These are phyloP conservation scores for Lasioglossum zephyrum DNA, from an alignment of 2,888 invertebrate genomes.

Conservation along the genomic window DNA sequence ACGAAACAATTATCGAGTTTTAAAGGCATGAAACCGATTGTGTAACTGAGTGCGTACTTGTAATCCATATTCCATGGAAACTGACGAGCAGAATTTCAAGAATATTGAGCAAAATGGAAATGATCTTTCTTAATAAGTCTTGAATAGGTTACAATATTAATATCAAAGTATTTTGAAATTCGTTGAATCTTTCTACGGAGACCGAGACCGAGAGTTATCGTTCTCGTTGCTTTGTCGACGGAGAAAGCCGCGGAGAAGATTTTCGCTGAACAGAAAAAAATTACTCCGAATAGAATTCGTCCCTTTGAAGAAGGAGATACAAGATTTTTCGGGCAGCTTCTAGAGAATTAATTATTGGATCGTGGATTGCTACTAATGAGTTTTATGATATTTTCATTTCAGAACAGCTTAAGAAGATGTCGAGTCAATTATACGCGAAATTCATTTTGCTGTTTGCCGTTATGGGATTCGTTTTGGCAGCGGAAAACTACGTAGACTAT, in stretches of 20 bases:
- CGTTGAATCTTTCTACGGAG: no score
- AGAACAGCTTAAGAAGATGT: slow-evolving; percentile 61
- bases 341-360: no score
- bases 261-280: no score
- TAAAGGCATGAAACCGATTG: not conserved
- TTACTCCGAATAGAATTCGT: no score
- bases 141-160: no score
- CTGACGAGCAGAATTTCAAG: not conserved
- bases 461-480: slow-evolving; percentile 65
- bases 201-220: no score
- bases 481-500: slow-evolving; percentile 78
- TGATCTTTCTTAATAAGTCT: no score
- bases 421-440: slow-evolving; percentile 63
- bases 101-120: not conserved
- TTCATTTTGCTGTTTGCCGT: slow-evolving; percentile 65
- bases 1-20: slow-evolving; percentile 11
- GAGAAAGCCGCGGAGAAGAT: no score
- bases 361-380: not conserved
- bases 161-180: no score
- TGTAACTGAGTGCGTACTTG: not conserved
- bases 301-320: no score
- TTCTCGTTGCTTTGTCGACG: no score
- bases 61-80: not conserved
- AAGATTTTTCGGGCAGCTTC: no score
- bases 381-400: slow-evolving; percentile 32